These are phyloP conservation scores for Oryzias dopingdopingensis DNA, from an alignment of 2,797 vertebrate species.

Conservation along the genomic window DNA sequence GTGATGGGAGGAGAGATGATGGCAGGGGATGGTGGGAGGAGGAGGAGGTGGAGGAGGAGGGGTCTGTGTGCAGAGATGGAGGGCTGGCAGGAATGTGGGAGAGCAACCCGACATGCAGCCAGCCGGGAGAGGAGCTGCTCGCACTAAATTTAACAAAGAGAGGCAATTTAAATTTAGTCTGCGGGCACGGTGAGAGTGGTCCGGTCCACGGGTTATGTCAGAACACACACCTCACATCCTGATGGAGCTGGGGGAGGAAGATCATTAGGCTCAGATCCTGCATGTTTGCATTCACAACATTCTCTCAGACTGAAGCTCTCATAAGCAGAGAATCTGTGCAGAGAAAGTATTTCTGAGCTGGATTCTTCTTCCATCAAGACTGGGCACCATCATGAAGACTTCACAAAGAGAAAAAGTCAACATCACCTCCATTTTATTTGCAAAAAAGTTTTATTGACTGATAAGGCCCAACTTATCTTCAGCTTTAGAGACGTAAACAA, in stretches of 20 bases:
- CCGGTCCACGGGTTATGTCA: constrained; percentile 12
- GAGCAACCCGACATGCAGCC: constrained; percentile 34
- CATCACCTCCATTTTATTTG: no score
- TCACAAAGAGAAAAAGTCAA: no score
- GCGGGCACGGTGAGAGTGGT: neutral
- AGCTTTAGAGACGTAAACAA: no score
- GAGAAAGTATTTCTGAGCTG: no score
- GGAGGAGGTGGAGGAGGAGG: constrained; percentile 58
- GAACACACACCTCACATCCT: constrained; percentile 2
- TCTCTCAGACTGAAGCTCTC: no score
- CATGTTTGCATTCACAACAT: no score
- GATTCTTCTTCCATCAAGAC: no score
- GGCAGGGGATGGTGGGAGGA: constrained; percentile 52
- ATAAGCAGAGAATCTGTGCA: no score
- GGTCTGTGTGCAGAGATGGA: constrained; percentile 65
- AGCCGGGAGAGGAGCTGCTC: constrained; percentile 34
- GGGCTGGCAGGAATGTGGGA: constrained; percentile 60
- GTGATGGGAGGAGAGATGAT: constrained; percentile 57
- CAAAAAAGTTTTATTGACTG: no score
- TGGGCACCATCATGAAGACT: no score
- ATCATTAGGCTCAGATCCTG: neutral
- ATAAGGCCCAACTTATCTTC: no score
- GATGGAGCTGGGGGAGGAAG: neutral
- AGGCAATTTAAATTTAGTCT: constrained; percentile 49
- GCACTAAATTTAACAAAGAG: constrained; percentile 51